Conservation (phyloP, 2,888 invertebrate genomes). For the Rhamphomyia laevipes region DNA sequence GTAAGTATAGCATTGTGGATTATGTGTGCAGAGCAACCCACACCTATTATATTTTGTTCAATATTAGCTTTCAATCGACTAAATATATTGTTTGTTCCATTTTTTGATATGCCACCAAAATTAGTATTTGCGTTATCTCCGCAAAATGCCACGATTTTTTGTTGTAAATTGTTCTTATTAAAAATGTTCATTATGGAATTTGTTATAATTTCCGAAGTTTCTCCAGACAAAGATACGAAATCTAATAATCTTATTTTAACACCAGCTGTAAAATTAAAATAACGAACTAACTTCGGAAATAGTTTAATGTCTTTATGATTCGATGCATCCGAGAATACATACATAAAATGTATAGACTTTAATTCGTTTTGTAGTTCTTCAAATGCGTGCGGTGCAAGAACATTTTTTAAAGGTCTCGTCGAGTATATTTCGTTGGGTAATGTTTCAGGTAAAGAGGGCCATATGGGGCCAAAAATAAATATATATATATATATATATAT, state of each 20-base stretch:
- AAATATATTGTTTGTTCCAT: conserved; percentile 8
- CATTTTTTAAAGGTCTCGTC: too few relatives aligned
- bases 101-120: conserved; percentile 3
- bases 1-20: conserved; percentile 10
- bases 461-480: too few relatives aligned
- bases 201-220: conserved; percentile 5
- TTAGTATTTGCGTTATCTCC: conserved; percentile 10
- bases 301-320: conserved; percentile 6
- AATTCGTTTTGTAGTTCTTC: conserved; percentile 15
- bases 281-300: conserved; percentile 5
- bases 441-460: too few relatives aligned
- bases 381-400: conserved; percentile 8
- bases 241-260: conserved; percentile 4
- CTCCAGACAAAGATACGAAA: conserved; percentile 6
- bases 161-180: background rate
- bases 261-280: conserved; percentile 3
- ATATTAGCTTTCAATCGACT: conserved; percentile 1
- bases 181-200: conserved; percentile 1
- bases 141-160: conserved; percentile 5
- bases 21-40: conserved; percentile 11
- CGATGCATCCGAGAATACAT: conserved; percentile 9
- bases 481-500: too few relatives aligned
- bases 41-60: conserved; percentile 4
- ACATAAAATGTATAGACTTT: conserved; percentile 10
- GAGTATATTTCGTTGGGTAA: too few relatives aligned